Evolutionary conservation across 2,797 vertebrate species (phyloP), one percentile per base, ranked within the genome.

Genomic region (Cetoscarus ocellatus): DNA sequence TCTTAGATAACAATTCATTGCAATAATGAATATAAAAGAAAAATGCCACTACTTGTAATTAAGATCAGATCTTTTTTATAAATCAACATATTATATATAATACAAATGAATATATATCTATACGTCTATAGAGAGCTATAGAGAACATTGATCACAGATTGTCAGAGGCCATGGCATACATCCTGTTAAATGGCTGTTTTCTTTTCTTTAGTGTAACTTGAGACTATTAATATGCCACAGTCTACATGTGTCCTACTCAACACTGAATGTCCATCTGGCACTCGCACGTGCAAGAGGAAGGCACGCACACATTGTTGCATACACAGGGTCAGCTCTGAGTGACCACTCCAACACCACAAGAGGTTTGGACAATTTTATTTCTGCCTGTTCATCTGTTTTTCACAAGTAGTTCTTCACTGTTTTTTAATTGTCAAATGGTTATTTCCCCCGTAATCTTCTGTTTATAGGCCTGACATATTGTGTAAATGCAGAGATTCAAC

Each of bases 21-120:
- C 98, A 99, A 99, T 99, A 99, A 98, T 96, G 96, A 95, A 96
- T 96, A 96, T 95, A 95, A 94, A 96, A 95, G 91, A 88, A 96
- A 59, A 95, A 96, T 94, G 93, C 89, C 95, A 96, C 95, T 95
- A 96, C 95, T 92, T 97, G 97, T 98, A 97, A 97, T 96, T 94
- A 94, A 86, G 81, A 92, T 82, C 84, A 95, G 87, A 93, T 60
- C 86, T 94, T 95, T 93, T 97, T 96, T 92, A 96, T 92, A 88
- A 92, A 94, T 90, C 90, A 89, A 93, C 88, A 93, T 93, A 93
- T 92, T 92, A 91, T 93, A 92, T 93, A 92, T 91, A 89, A 91
- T 88, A 85, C 73, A 92, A 86, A 93, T 86, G 83, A 81, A 92
- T 83, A 91, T 83, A 89, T 90, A 93, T 90, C 77, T 88, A 93